Base-by-base conservation (phyloP, 1,140 invertebrate genomes). In the Drosophila gunungcola region DNA sequence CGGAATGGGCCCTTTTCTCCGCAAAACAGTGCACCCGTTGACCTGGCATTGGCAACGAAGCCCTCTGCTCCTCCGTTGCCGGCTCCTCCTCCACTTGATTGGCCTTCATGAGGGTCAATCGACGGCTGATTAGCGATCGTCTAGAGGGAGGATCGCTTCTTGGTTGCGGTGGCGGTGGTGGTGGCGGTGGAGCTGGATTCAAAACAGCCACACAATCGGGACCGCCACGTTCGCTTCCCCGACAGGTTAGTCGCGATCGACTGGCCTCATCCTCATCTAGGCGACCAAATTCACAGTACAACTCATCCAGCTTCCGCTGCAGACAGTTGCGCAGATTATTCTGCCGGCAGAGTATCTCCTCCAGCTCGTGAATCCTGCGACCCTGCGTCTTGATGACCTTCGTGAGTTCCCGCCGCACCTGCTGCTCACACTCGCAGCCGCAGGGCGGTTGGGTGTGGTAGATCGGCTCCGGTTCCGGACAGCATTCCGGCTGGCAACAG, bases 271-370 rank as follows among this genome's bases (percentile, higher is more conserved):
- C 61, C 12, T 75, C 52, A 13, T 72, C 63, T 13, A 73, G 7
- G 5, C 49, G n/a, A 1, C 65, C 65, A 36, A 89, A 88, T 27
- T 83, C 68, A 10, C 63, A 51, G 64, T 84, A 78, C 5, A 89
- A 32, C 7, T 90, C 73, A 36, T 69, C 48, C 12, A 90, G 36
- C 45, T 84, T 89, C 3, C 43, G 12, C 25, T 90, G 76, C 32
- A 89, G 42, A 4, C 27, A 13, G 0, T 34, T 45, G 46, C 73
- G 77, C 45, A 63, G 54, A 12, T 51, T 64, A 34, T 53, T 68
- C 64, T 90, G 85, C 10, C 69, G 64, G 13, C 55, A 61, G 6
- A 89, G 13, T 25, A 73, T 29, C n/a, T 16, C 4, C 51, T 89
- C 85, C 34, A 89, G 32, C 25, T 90, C 65, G 1, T 0, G 16